Evolutionary conservation across 2,888 invertebrate species (phyloP).

Genomic region (Drosophila borealis): DNA sequence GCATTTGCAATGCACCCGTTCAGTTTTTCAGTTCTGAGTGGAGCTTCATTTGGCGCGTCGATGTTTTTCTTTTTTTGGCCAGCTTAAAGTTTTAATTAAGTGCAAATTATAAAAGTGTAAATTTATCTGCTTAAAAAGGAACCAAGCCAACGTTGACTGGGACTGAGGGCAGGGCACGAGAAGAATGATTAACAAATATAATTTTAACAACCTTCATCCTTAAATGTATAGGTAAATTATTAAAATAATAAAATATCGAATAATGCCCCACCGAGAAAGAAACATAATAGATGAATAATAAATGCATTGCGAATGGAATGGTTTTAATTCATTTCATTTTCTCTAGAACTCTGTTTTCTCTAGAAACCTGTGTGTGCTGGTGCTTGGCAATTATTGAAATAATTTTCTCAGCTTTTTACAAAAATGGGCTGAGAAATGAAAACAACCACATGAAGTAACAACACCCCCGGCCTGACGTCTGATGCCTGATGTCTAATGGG

Average conservation of each 20-base stretch:
- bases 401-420: slow-evolving; percentile 53
- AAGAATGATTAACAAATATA: no score
- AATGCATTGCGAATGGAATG: no score
- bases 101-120: slow-evolving; percentile 75
- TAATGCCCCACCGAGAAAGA: no score
- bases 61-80: slow-evolving; percentile 22
- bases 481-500: slow-evolving; percentile 18
- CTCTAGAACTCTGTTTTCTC: no score
- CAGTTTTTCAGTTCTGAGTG: slow-evolving; percentile 42
- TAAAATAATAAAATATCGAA: no score
- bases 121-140: slow-evolving; percentile 38
- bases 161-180: not conserved
- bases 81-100: slow-evolving; percentile 74
- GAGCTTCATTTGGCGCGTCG: slow-evolving; percentile 43
- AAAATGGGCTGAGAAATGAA: slow-evolving; percentile 43
- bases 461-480: not conserved
- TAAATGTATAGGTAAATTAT: no score
- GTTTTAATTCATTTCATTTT: no score
- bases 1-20: slow-evolving; percentile 55
- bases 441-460: not conserved
- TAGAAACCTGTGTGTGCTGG: not conserved
- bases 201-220: no score
- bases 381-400: slow-evolving; percentile 60
- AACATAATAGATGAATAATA: no score
- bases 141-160: not conserved